phyloP scores from a whole-genome alignment of 2,797 vertebrate species.

The Sarcophilus harrisii region DNA sequence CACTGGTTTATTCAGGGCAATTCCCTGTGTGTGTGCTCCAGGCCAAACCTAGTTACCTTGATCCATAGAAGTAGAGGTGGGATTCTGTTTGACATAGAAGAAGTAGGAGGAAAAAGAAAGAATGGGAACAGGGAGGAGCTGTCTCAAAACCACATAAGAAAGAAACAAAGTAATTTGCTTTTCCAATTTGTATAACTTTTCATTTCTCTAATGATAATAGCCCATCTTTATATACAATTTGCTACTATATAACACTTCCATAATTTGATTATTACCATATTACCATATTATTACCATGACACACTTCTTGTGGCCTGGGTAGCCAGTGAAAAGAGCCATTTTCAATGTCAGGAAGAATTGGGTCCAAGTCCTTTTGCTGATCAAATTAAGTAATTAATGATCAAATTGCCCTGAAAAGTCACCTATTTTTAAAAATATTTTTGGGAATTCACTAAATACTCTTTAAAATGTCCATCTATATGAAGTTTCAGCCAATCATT shows the following conservation, averaged over 20 bases:
- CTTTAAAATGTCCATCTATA: not conserved
- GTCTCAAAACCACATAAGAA: slow-evolving; percentile 25
- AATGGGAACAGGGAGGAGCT: not conserved
- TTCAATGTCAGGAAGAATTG: not conserved
- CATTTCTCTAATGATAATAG: not conserved
- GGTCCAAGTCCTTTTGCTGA: not conserved
- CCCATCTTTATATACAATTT: not conserved
- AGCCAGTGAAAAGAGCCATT: not conserved
- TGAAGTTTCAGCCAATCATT: not conserved
- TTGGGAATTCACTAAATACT: not conserved
- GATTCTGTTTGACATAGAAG: slow-evolving; percentile 47
- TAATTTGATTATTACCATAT: not conserved
- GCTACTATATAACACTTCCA: not conserved
- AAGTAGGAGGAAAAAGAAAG: slow-evolving; percentile 25
- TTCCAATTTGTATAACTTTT: not conserved
- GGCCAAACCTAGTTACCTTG: slow-evolving; percentile 62
- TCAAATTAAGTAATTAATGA: not conserved
- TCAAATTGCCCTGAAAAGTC: not conserved
- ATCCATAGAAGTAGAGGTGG: slow-evolving; percentile 55
- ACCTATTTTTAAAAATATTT: not conserved
- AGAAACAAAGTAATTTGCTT: not conserved
- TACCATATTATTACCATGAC: no score
- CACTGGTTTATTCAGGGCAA: slow-evolving; percentile 50
- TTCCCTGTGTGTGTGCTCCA: not conserved
- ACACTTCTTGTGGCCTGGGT: not conserved